phyloP scores from a whole-genome alignment of 2,888 invertebrate genomes.

The Oligia latruncula region DNA sequence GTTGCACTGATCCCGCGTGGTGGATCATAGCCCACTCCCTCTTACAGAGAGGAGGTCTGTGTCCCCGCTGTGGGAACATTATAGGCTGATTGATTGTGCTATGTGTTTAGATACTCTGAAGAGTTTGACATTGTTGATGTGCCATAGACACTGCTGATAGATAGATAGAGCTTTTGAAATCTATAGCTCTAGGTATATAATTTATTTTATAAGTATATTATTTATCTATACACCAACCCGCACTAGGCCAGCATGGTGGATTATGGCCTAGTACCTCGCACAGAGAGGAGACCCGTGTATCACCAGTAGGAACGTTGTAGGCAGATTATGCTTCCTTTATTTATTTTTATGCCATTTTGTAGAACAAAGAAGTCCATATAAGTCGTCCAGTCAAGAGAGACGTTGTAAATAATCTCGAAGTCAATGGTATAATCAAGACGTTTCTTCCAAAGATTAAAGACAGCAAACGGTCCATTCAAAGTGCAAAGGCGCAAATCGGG shows the following conservation, averaged over 20 bases:
- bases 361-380: not conserved
- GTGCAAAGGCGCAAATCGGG: slow-evolving; percentile 26
- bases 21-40: too few relatives aligned
- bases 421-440: slow-evolving; percentile 25
- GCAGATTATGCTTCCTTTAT: not conserved
- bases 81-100: too few relatives aligned
- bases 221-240: not conserved
- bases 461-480: slow-evolving; percentile 11
- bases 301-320: not conserved
- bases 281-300: not conserved
- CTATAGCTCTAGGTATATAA: not conserved
- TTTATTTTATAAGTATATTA: not conserved
- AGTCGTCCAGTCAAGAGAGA: not conserved
- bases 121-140: not conserved
- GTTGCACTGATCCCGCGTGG: too few relatives aligned
- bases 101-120: not conserved
- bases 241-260: not conserved
- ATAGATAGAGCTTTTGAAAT: not conserved
- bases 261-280: not conserved
- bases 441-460: slow-evolving; percentile 21
- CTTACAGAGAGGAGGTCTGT: too few relatives aligned
- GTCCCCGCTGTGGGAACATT: too few relatives aligned
- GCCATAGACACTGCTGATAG: not conserved
- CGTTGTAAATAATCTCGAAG: not conserved
- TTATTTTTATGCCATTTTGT: not conserved